Evolutionary conservation across 2,888 invertebrate genomes (phyloP).

Genomic region (Smittia aterrima): DNA sequence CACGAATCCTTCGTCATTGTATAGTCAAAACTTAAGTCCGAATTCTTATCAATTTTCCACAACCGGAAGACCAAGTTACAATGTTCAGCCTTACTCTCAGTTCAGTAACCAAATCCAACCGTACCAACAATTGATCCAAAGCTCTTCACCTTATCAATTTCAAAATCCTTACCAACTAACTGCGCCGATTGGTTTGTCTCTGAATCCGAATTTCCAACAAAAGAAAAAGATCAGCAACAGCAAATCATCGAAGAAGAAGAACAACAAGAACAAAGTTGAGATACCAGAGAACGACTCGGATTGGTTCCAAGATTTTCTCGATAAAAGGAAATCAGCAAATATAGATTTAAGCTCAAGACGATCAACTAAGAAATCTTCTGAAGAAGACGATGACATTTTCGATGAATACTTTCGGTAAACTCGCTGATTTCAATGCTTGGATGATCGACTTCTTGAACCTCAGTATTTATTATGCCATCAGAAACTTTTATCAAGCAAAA

Average conservation of each 20-base stretch:
- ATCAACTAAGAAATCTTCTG: not conserved
- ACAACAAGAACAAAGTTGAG: conserved; percentile 33
- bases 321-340: conserved; percentile 29
- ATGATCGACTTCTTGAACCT: conserved; percentile 2
- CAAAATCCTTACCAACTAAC: not conserved
- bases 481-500: not conserved
- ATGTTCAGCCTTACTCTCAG: not conserved
- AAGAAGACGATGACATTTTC: conserved; percentile 9
- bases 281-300: conserved; percentile 20
- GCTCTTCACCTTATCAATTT: not conserved
- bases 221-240: not conserved
- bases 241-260: not conserved
- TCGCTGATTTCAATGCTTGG: not conserved
- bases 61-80: not conserved
- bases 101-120: not conserved
- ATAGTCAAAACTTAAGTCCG: conserved; percentile 9
- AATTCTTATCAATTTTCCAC: not conserved
- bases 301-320: conserved; percentile 40
- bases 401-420: conserved; percentile 38
- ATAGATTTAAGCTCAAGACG: not conserved
- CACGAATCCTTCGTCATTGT: not conserved
- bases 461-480: not conserved
- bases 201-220: not conserved
- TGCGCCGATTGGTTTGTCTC: not conserved
- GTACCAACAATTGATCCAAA: not conserved